These are phyloP conservation scores for Halcyon leucocephala DNA, from an alignment of 2,797 vertebrate species.

Conservation along the genomic window DNA sequence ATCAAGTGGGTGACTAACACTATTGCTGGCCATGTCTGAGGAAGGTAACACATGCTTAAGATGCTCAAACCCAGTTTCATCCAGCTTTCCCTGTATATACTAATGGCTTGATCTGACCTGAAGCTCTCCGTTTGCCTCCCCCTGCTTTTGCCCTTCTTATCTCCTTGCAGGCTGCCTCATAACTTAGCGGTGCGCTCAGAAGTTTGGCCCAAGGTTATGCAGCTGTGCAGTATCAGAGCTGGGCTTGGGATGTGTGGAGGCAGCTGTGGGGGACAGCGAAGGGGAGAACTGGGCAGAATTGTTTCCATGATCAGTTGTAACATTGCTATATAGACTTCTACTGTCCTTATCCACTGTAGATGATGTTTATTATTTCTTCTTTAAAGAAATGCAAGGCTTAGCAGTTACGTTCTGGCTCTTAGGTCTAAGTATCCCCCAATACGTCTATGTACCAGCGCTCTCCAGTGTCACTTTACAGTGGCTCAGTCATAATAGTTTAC, in stretches of 20 bases:
- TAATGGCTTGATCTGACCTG: slow-evolving; percentile 27
- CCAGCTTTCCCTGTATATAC: not conserved
- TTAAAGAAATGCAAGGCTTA: not conserved
- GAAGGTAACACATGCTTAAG: not conserved
- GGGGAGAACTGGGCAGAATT: slow-evolving; percentile 1
- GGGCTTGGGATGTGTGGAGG: slow-evolving; percentile 12
- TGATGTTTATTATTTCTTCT: not conserved
- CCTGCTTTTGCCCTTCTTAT: slow-evolving; percentile 54
- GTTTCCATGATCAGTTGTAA: not conserved
- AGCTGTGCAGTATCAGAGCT: slow-evolving; percentile 70
- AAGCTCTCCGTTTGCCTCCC: slow-evolving; percentile 41
- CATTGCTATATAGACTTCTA: not conserved
- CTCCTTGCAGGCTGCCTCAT: slow-evolving; percentile 55
- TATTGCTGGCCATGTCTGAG: not conserved
- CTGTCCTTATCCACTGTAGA: not conserved
- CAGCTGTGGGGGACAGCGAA: slow-evolving; percentile 42
- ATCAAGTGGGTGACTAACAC: not conserved
- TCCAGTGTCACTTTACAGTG: not conserved
- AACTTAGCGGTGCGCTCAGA: slow-evolving; percentile 60
- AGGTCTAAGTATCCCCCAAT: not conserved
- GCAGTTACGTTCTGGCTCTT: not conserved
- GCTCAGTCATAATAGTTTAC: not conserved
- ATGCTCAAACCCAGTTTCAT: not conserved
- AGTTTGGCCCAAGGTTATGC: slow-evolving; percentile 72
- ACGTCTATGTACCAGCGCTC: not conserved